Percentiles rank a stretch among this genome's conserved stretches.
These are phyloP conservation scores for Nerophis ophidion DNA, from an alignment of 2,113 vertebrate species.

Conservation along the genomic window DNA sequence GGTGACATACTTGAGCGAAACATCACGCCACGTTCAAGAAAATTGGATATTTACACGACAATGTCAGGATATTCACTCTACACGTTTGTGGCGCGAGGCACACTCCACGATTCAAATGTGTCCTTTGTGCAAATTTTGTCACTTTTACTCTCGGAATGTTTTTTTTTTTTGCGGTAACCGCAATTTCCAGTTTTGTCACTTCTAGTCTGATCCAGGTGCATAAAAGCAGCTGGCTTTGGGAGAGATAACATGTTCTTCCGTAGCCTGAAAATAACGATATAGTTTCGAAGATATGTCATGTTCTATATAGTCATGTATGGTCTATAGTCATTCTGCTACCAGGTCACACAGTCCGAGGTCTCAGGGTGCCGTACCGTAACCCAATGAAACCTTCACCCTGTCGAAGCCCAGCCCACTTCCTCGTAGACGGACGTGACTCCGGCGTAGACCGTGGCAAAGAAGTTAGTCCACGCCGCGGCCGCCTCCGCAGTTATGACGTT, in stretches of 20 bases:
- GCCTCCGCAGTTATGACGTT: slow-evolving; percentile 78
- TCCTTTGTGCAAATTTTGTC: slow-evolving; percentile 13
- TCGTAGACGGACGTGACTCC: slow-evolving; percentile 79
- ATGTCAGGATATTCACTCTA: slow-evolving; percentile 37
- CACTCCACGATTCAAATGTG: slow-evolving; percentile 48
- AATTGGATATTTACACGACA: slow-evolving; percentile 40
- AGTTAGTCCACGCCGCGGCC: slow-evolving; percentile 84
- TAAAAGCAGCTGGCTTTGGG: not conserved
- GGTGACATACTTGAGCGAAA: slow-evolving; percentile 24
- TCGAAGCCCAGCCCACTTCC: slow-evolving; percentile 83
- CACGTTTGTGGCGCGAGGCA: slow-evolving; percentile 56
- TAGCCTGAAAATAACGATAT: not conserved
- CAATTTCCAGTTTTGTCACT: not conserved
- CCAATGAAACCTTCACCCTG: slow-evolving; percentile 69
- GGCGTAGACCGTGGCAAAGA: slow-evolving; percentile 77
- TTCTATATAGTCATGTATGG: slow-evolving; percentile 9
- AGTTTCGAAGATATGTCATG: not conserved
- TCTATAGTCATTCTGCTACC: slow-evolving; percentile 7
- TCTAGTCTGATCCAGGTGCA: not conserved
- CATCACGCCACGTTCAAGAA: slow-evolving; percentile 23
- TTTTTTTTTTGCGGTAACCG: not conserved
- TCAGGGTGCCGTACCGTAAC: slow-evolving; percentile 2
- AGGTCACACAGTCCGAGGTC: slow-evolving; percentile 13
- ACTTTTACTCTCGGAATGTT: not conserved
- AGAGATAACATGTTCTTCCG: slow-evolving; percentile 3